A percentile compares a stretch with the other conserved stretches of the same genome.
These are phyloP conservation scores for Rhimphoctona megacephalus DNA, from an alignment of 2,888 invertebrate species.

Conservation along the genomic window DNA sequence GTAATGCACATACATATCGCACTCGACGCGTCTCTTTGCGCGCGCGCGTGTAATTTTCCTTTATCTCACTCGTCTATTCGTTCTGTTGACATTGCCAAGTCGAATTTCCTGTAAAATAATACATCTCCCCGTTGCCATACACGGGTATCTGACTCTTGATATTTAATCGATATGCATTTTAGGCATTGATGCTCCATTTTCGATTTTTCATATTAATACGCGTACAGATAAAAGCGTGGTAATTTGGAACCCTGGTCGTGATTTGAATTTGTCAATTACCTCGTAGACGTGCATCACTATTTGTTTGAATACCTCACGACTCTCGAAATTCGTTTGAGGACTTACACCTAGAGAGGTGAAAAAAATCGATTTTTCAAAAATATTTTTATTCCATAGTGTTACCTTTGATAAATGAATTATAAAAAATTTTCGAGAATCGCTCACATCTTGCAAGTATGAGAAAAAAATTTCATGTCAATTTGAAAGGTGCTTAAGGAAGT, in stretches of 20 bases:
- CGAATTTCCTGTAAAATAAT: slow-evolving; percentile 51
- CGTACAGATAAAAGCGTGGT: background rate
- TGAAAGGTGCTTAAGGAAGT: too few relatives aligned
- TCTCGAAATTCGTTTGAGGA: too few relatives aligned
- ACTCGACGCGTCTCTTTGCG: background rate
- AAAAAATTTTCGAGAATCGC: too few relatives aligned
- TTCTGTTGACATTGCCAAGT: slow-evolving; percentile 30
- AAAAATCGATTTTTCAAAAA: too few relatives aligned
- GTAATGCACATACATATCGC: slow-evolving; percentile 26
- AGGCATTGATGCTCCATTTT: background rate
- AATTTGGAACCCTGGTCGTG: too few relatives aligned
- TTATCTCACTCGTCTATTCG: slow-evolving; percentile 6
- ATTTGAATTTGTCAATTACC: too few relatives aligned
- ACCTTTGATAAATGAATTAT: too few relatives aligned
- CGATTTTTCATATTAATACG: background rate
- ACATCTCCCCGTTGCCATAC: slow-evolving; percentile 7
- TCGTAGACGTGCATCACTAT: background rate
- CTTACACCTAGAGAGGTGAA: too few relatives aligned
- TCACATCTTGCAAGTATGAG: too few relatives aligned
- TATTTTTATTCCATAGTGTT: too few relatives aligned
- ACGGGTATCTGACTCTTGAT: slow-evolving; percentile 30
- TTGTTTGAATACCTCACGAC: too few relatives aligned
- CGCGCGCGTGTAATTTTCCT: background rate
- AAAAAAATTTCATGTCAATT: too few relatives aligned
- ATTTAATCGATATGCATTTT: background rate